Base-by-base conservation (phyloP, 2,113 vertebrate species). In the Stigmatopora nigra region DNA sequence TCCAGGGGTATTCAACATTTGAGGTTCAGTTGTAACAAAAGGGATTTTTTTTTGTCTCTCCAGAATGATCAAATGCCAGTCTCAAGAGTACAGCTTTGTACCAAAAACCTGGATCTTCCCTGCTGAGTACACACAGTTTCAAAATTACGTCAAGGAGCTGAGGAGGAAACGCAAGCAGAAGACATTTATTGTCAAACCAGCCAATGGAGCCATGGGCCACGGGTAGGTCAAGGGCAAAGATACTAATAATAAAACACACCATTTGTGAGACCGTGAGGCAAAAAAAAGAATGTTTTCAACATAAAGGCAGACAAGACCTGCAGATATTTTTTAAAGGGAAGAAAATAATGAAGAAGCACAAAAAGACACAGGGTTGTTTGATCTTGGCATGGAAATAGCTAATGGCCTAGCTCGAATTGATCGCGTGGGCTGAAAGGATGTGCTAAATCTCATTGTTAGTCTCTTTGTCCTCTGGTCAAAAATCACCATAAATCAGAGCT, bases 141-240 rank as follows among this genome's bases (percentile, higher is more conserved):
- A 98, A 86, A 99, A 96, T 79, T 98, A 98, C 13, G 92, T 95
- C 46, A 98, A 97, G 90, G 97, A 99, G 87, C 64, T 98, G 62
- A 94, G 94, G 79, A 93, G 94, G 83, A 99, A 95, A 80, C 92
- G 93, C 75, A 94, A 93, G 77, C 94, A 97, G 88, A 99, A 97
- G 86, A 99, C 97, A 0, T 99, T 99, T 70, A 99, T 99, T 69
- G 92, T 98, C 66, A 99, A 99, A 78, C 97, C 97, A 60, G 95
- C 97, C 77, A 99, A 99, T 13, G 97, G 97, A 73, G 97, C 97
- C 71, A 99, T 99, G 97, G 97, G 97, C 81, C 96, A 98, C 64
- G 97, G 97, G 96, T 99, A 93, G 75, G 93, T 91, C 82, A 69
- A 13, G 66, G 61, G 60, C 35, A 12, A 68, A 20, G 25, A n/a